A percentile compares a stretch with the other conserved stretches of the same genome.
Evolutionary conservation across 1,140 invertebrate genomes (phyloP).

Genomic region (Brachionus manjavacas): DNA sequence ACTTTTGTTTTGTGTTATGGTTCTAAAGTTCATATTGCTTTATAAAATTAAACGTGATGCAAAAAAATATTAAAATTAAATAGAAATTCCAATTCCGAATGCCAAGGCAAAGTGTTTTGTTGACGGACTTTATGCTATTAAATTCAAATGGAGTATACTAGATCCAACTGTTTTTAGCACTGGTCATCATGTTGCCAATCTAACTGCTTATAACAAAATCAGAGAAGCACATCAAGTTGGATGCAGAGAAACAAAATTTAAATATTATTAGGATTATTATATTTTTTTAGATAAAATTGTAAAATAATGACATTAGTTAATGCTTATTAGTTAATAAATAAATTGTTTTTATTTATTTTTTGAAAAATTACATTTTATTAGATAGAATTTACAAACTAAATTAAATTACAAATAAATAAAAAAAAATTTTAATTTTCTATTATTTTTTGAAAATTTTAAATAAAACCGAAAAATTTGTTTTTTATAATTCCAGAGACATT

Average conservation of each 20-base stretch:
- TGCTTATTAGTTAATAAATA: neutral
- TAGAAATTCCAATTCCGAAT: slow-evolving; percentile 25
- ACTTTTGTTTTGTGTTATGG: too few species aligned
- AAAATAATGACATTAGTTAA: neutral
- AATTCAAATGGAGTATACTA: slow-evolving; percentile 31
- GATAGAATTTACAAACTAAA: too few species aligned
- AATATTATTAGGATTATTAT: neutral
- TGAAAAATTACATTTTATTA: too few species aligned
- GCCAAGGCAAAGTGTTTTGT: neutral
- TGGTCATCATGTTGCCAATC: slow-evolving; percentile 4
- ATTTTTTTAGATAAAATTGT: neutral
- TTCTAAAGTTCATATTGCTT: too few species aligned
- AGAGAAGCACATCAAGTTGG: slow-evolving; percentile 7
- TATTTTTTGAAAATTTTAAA: too few species aligned
- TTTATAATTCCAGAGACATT: too few species aligned
- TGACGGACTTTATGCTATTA: slow-evolving; percentile 5
- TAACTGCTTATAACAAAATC: neutral
- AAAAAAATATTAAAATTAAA: neutral
- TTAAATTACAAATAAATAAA: too few species aligned
- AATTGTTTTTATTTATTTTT: neutral
- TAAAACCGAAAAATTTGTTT: too few species aligned
- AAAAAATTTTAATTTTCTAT: too few species aligned
- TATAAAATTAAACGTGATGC: too few species aligned
- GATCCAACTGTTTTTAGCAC: slow-evolving; percentile 25
- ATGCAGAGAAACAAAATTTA: slow-evolving; percentile 24